Conservation (phyloP, 2,113 vertebrate species). For the Prinia subflava region DNA sequence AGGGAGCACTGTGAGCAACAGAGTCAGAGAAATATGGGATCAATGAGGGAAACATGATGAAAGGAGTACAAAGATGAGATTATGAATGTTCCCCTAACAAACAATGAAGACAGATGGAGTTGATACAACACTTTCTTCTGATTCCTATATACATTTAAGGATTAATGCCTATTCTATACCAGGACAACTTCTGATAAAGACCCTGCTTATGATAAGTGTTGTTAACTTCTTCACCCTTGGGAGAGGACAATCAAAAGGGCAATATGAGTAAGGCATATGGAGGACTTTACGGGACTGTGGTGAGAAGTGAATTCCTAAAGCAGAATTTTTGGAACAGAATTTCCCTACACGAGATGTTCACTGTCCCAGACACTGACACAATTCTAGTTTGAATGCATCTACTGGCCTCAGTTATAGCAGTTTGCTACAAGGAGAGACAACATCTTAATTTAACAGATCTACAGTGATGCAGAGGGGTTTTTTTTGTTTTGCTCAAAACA, state of each 20-base stretch:
- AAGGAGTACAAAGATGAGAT: not conserved
- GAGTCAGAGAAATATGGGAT: not conserved
- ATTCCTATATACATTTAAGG: not conserved
- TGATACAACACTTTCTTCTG: not conserved
- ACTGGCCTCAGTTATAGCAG: not conserved
- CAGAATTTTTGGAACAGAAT: not conserved
- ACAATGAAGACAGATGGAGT: not conserved
- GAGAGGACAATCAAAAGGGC: not conserved
- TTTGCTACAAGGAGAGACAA: not conserved
- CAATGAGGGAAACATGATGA: not conserved
- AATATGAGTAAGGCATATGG: accelerated
- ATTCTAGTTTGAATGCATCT: not conserved
- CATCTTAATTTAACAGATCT: not conserved
- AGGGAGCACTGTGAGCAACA: not conserved
- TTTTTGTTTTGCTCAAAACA: not conserved
- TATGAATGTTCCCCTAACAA: not conserved
- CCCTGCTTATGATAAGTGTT: not conserved
- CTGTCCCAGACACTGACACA: not conserved
- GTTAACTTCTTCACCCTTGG: not conserved
- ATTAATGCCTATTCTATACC: not conserved
- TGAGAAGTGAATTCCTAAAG: not conserved
- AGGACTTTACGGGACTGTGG: not conserved
- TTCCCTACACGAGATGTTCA: not conserved
- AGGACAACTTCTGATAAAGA: not conserved
- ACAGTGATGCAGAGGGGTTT: accelerated